phyloP scores from a whole-genome alignment of 2,888 invertebrate species.

The Lissonota sp. region DNA sequence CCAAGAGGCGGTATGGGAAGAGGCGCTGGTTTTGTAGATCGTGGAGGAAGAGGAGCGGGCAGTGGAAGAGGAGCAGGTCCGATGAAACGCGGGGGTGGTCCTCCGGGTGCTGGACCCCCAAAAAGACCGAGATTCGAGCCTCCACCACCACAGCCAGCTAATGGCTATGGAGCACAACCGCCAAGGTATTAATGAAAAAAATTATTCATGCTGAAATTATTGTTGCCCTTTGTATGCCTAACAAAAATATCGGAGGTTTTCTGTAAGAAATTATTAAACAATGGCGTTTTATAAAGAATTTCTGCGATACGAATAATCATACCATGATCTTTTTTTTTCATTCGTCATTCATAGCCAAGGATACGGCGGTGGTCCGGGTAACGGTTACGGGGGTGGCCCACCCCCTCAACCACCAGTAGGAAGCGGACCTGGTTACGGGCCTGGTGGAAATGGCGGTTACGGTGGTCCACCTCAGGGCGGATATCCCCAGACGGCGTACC shows the following conservation, averaged over 20 bases:
- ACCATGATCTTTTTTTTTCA: background rate
- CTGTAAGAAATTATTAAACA: background rate
- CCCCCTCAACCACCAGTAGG: conserved; percentile 77
- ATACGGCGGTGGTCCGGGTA: conserved; percentile 78
- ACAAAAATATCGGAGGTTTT: background rate
- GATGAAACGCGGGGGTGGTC: conserved; percentile 84
- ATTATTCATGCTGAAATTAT: background rate
- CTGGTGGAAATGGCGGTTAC: conserved; percentile 71
- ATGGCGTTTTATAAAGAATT: background rate
- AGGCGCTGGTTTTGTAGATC: conserved; percentile 84
- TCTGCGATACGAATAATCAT: background rate
- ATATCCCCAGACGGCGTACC: conserved; percentile 79
- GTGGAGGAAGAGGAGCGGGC: conserved; percentile 83
- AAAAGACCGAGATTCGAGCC: conserved; percentile 85
- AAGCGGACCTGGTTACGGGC: conserved; percentile 61
- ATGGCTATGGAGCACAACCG: conserved; percentile 79
- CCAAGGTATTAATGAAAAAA: conserved; percentile 63
- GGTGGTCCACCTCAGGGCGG: conserved; percentile 79
- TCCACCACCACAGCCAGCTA: conserved; percentile 79
- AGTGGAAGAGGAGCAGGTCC: conserved; percentile 82
- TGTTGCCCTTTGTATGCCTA: background rate
- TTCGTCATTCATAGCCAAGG: conserved; percentile 73
- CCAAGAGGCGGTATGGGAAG: conserved; percentile 68
- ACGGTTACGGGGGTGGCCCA: conserved; percentile 77
- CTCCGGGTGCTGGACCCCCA: conserved; percentile 86